phyloP scores from a whole-genome alignment of 2,888 invertebrate species.

The Agrotis clavis region DNA sequence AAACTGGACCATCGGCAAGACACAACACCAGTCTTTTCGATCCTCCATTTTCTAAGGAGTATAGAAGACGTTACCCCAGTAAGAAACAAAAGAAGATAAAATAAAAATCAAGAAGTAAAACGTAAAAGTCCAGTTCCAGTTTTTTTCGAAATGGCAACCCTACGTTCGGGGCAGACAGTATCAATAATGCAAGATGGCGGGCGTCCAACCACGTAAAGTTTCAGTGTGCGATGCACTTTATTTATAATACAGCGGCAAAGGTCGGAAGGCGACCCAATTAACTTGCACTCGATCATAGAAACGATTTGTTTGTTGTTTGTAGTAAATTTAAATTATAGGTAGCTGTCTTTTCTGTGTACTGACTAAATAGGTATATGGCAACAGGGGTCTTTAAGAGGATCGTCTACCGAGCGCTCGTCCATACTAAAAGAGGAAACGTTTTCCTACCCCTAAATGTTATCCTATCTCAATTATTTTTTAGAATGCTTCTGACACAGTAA shows the following conservation, averaged over 20 bases:
- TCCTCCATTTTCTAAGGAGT: too few relatives aligned
- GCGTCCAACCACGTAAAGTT: constrained; percentile 40
- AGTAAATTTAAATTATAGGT: neutral
- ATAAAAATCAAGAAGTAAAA: neutral
- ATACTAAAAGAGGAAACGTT: too few relatives aligned
- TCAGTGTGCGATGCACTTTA: constrained; percentile 66
- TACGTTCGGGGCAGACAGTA: constrained; percentile 20
- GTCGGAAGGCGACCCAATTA: constrained; percentile 54
- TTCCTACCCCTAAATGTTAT: too few relatives aligned
- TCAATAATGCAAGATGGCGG: constrained; percentile 49
- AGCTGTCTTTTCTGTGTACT: neutral
- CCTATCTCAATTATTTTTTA: too few relatives aligned
- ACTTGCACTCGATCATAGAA: constrained; percentile 9
- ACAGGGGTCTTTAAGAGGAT: too few relatives aligned
- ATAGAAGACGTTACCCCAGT: too few relatives aligned
- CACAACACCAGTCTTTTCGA: too few relatives aligned
- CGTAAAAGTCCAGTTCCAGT: neutral
- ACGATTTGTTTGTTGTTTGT: constrained; percentile 9
- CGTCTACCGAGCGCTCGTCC: too few relatives aligned
- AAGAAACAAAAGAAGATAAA: neutral
- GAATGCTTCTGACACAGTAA: too few relatives aligned
- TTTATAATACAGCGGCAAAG: constrained; percentile 71
- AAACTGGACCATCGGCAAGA: too few relatives aligned
- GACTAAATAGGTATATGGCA: neutral
- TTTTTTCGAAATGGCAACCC: neutral